Base-by-base conservation (phyloP, 2,888 invertebrate species). In the Eupeodes latifasciatus region DNA sequence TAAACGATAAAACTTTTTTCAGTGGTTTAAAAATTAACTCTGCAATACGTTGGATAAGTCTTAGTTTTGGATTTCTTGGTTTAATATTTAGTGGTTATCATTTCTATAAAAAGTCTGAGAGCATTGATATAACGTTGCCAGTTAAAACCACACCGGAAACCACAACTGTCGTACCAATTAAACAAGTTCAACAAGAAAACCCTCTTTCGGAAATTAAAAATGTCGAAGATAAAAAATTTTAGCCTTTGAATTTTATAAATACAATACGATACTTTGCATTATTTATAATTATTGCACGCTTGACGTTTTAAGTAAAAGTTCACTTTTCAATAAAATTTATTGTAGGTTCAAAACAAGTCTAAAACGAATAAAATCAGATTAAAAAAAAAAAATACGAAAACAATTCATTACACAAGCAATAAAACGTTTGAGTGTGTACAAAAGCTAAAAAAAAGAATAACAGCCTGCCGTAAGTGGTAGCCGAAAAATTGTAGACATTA, bases 1-100 rank as follows among this genome's bases (percentile, higher is more conserved):
- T 27, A 27, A 27, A 27, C 27, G 27, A 16, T 69, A 5, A 2
- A 47, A 55, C 40, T 62, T 16, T n/a, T 27, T n/a, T 16, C 5
- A 93, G 93, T n/a, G 93, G 92, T 9, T 87, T 93, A 0, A 93
- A 93, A 85, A 90, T 93, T 47, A 93, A 93, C 89, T 91, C 91
- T 3, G 92, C 90, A 0, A 75, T 93, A n/a, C 93, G 93, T 62
- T 93, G 93, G 93, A 91, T 91, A 2, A 90, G 92, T 4, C 91
- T 93, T 0, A 92, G 92, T 0, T 49, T 93, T 3, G 92, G 93
- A 0, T 40, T 92, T 40, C 77, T 93, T 14, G 93, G 93, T 0
- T 83, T 92, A 0, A 91, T 92, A 90, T 90, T 92, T 0, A 89
- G 91, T 4, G 92, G 90, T 14, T 93, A 92, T 89, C 90, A 93